Evolutionary conservation across 2,113 vertebrate genomes (phyloP).

Genomic region (Ictalurus furcatus): DNA sequence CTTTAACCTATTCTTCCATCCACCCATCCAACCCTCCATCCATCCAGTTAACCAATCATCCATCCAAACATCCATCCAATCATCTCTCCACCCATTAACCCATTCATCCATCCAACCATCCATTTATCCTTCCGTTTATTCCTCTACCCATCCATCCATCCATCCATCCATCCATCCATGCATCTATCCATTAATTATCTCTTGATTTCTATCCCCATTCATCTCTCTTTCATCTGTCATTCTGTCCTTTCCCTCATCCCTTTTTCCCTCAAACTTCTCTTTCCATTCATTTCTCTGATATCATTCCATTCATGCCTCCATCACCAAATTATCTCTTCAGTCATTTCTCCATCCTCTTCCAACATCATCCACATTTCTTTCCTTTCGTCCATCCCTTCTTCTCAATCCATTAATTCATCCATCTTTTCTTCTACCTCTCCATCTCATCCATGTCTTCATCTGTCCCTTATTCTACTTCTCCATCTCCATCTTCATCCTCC

Average conservation of each 20-base stretch:
- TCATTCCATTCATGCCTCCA: not conserved
- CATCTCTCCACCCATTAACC: too few relatives aligned
- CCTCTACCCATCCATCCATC: too few relatives aligned
- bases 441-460: not conserved
- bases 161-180: too few relatives aligned
- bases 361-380: not conserved
- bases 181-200: too few relatives aligned
- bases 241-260: not conserved
- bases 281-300: not conserved
- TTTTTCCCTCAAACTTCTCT: not conserved
- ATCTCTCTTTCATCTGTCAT: not conserved
- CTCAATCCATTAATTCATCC: not conserved
- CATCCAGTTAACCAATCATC: too few relatives aligned
- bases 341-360: not conserved
- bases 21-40: too few relatives aligned
- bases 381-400: slow-evolving; percentile 18
- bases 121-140: too few relatives aligned
- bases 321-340: not conserved
- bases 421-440: not conserved
- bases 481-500: not conserved
- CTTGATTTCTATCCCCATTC: not conserved
- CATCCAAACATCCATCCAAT: too few relatives aligned
- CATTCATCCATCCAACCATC: too few relatives aligned
- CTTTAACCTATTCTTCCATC: too few relatives aligned
- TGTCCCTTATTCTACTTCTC: too few relatives aligned